phyloP scores from a whole-genome alignment of 1,140 invertebrate species.

The Drosophila pachea region DNA sequence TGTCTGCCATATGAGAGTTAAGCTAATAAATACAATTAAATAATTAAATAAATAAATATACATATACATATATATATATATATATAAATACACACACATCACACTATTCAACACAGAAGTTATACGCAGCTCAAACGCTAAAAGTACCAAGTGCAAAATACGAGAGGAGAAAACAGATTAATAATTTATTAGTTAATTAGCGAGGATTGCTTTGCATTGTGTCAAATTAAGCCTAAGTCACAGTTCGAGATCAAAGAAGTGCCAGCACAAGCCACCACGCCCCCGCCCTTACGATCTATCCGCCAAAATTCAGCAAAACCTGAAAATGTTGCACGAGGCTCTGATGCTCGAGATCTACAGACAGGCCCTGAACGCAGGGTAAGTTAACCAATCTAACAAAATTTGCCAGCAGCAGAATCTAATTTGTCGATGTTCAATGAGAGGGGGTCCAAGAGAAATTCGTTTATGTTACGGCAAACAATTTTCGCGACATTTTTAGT shows the following conservation, averaged over 20 bases:
- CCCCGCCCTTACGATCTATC: background rate
- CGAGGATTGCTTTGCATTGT: slow-evolving; percentile 52
- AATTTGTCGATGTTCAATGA: too few species aligned
- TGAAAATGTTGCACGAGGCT: slow-evolving; percentile 78
- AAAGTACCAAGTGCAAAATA: slow-evolving; percentile 74
- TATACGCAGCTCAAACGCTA: slow-evolving; percentile 65
- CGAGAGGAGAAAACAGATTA: slow-evolving; percentile 34
- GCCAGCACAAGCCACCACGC: background rate
- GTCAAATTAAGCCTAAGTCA: slow-evolving; percentile 57
- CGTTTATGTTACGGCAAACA: too few species aligned
- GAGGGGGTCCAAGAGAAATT: too few species aligned
- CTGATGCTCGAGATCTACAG: slow-evolving; percentile 79
- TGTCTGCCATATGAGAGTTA: slow-evolving; percentile 54
- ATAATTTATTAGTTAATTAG: slow-evolving; percentile 29
- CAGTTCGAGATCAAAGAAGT: background rate
- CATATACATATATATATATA: slow-evolving; percentile 28
- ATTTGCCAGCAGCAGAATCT: background rate
- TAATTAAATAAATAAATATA: slow-evolving; percentile 9
- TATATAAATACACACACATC: slow-evolving; percentile 32
- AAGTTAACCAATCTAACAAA: slow-evolving; percentile 36
- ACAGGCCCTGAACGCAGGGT: slow-evolving; percentile 78
- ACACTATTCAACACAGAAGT: slow-evolving; percentile 50
- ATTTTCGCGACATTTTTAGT: too few species aligned
- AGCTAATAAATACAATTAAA: slow-evolving; percentile 41
- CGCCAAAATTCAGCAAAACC: slow-evolving; percentile 77